Evolutionary conservation across 2,888 invertebrate genomes (phyloP), one percentile per base, ranked within the genome.

Genomic region (Exephanes ischioxanthus): DNA sequence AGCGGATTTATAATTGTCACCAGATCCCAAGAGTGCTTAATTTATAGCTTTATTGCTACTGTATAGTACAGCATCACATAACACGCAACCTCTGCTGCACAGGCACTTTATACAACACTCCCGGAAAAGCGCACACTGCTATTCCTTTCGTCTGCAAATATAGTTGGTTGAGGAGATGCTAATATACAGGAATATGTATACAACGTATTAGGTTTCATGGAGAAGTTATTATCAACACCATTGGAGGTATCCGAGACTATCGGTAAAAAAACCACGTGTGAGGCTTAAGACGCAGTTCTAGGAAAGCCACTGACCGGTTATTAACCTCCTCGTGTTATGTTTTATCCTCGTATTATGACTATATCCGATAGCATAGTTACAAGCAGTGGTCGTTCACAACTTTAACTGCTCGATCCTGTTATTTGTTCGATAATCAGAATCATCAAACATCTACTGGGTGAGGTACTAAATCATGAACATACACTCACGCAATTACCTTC

Each of bases 361-460:
- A 19, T 7, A 9, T 22, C 55, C 55, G 7, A 4, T 19, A 55
- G 19, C 11, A 22, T 55, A 7, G 22, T 7, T 7, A 19, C 22
- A 5, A 6, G 19, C 9, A 55, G 9, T 19, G 22, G 22, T 22
- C 9, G 55, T 55, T 55, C 9, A 9, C 22, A 22, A 19, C 19
- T 11, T 4, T 19, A 55, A 55, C 55, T 9, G 22, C 55, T 19
- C 19, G 55, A 55, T 55, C 55, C 55, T 55, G 55, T 55, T 19
- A 55, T 22, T 22, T 55, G 55, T 55, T 22, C 55, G 22, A 22
- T 55, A 55, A 55, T 19, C 55, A 55, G 22, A 55, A 55, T 55
- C 19, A 55, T 11, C 55, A 7, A 55, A 22, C 55, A 7, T 22
- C 22, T 19, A 55, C 55, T 9, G 53, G 53, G 53, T 22, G 55